Base-by-base conservation (phyloP, 2,888 invertebrate species). In the Chrysotoxum bicinctum region DNA sequence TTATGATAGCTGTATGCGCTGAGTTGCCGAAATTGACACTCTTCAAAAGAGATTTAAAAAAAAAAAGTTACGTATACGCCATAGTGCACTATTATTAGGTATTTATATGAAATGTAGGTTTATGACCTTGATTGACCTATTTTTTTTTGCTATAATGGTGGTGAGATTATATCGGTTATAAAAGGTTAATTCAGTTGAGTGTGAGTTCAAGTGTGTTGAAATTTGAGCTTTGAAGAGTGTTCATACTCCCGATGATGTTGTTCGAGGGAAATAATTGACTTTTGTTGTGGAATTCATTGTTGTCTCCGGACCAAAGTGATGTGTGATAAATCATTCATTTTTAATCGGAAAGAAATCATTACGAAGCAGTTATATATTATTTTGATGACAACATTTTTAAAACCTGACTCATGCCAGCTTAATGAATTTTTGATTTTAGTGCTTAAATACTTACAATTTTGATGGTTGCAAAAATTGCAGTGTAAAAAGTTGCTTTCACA, bases 31-130 rank as follows among this genome's bases (percentile, higher is more conserved):
- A 74, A 62, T 62, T 52, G 60, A 75, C 62, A 64, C 12, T 64
- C n/a, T 45, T 52, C 35, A 72, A 37, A 16, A 45, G 32, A 43
- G 26, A 26, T 26, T 54, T 35, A 3, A 40, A 30, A 23, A 12
- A 58, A 64, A 79, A 37, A 60, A 6, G 81, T 81, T 81, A 66
- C 81, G 81, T 76, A 81, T 81, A 64, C 70, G 76, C 54, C 76
- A 70, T 62, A 54, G 76, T 76, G 32, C 58, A 56, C 50, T 16
- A 35, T 30, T 32, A 19, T 43, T 45, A 43, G 26, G 30, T 45
- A 64, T 32, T 30, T 62, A 23, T 45, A 6, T 32, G 32, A 64
- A 64, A 45, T 64, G 45, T 43, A 32, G 64, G 64, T 19, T 45
- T 64, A 45, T 64, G 64, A 64, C 64, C 64, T 64, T 64, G 64